Conservation (phyloP, 2,888 invertebrate genomes). For the Epicampocera succincta region DNA sequence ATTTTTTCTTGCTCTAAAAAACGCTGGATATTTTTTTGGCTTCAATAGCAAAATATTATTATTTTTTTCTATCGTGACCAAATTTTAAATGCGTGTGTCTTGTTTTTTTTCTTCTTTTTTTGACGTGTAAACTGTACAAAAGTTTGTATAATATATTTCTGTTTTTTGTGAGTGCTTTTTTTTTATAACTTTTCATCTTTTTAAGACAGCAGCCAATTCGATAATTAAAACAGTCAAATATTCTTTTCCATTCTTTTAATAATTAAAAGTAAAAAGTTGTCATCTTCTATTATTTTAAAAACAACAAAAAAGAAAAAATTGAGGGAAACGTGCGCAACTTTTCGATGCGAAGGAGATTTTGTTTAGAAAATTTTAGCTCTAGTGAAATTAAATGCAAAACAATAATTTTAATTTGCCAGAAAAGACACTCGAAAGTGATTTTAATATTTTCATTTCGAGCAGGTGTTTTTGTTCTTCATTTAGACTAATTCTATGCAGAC, state of each 20-base stretch:
- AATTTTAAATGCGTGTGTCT: neutral
- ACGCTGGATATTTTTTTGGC: constrained; percentile 22
- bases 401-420: neutral
- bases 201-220: constrained; percentile 34
- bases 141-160: neutral
- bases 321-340: constrained; percentile 68
- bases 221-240: constrained; percentile 49
- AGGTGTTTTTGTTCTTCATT: neutral
- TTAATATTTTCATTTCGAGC: constrained; percentile 29
- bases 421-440: too few relatives aligned
- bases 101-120: neutral
- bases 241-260: neutral
- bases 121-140: neutral
- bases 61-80: neutral
- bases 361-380: constrained; percentile 5
- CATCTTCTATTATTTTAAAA: constrained; percentile 48
- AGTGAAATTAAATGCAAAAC: constrained; percentile 11
- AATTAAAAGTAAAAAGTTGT: constrained; percentile 33
- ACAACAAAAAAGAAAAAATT: constrained; percentile 41
- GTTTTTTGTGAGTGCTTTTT: neutral
- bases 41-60: constrained; percentile 33
- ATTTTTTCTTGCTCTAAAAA: constrained; percentile 14
- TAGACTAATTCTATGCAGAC: too few relatives aligned
- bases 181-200: constrained; percentile 3
- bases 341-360: neutral